A percentile compares a stretch with the other conserved stretches of the same genome.
phyloP scores from a whole-genome alignment of 2,888 invertebrate genomes.

The Chymomyza amoena region DNA sequence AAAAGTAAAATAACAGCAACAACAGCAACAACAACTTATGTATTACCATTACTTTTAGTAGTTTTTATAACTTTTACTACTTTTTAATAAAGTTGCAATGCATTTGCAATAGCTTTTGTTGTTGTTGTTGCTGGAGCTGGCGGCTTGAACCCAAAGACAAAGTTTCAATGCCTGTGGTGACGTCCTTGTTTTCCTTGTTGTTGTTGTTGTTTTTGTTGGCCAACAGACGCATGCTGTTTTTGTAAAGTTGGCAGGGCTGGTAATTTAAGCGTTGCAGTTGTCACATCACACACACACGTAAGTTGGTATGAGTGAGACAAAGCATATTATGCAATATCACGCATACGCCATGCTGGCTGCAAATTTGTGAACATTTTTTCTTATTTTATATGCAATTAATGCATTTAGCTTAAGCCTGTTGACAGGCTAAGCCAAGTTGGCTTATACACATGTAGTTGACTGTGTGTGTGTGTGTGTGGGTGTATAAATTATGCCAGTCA shows the following conservation, averaged over 20 bases:
- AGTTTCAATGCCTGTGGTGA: conserved; percentile 45
- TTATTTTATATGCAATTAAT: conserved; percentile 41
- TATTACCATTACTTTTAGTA: conserved; percentile 70
- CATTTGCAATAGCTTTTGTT: conserved; percentile 51
- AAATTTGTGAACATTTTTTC: not conserved
- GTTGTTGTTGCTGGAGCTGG: conserved; percentile 36
- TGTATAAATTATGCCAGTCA: not conserved
- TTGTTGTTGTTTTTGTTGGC: not conserved
- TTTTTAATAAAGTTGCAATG: conserved; percentile 72
- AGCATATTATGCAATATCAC: conserved; percentile 56
- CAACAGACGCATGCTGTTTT: not conserved
- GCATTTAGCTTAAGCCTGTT: conserved; percentile 56
- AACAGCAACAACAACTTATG: conserved; percentile 55
- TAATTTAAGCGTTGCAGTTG: conserved; percentile 33
- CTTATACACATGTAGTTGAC: not conserved
- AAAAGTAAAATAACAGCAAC: conserved; percentile 37
- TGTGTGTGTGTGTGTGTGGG: not conserved
- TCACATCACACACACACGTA: conserved; percentile 2
- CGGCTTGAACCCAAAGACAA: conserved; percentile 50
- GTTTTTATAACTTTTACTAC: conserved; percentile 71
- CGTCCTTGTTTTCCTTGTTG: conserved; percentile 14
- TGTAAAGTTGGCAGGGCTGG: conserved; percentile 26
- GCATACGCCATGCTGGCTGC: conserved; percentile 40
- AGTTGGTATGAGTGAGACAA: conserved; percentile 10
- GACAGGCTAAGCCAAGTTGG: conserved; percentile 48